A percentile compares a stretch with the other conserved stretches of the same genome.
phyloP scores from a whole-genome alignment of 2,797 vertebrate genomes.

The Periparus ater region DNA sequence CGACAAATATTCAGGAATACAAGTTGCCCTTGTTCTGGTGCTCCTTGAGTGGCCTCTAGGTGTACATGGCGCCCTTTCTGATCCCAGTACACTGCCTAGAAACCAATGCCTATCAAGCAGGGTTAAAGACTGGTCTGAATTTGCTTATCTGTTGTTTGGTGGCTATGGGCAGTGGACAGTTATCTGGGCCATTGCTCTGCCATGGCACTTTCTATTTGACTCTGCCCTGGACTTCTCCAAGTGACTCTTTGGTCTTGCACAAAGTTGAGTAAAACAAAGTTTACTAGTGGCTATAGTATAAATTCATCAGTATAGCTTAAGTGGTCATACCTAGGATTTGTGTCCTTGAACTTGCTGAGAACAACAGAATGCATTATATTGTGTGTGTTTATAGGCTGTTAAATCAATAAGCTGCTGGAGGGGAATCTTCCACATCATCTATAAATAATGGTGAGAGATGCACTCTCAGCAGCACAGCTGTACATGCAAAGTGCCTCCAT shows the following conservation, averaged over 20 bases:
- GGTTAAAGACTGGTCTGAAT: background rate
- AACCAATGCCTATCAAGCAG: background rate
- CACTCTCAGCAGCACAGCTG: background rate
- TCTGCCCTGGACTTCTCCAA: background rate
- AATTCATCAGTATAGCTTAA: background rate
- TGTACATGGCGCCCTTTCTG: background rate
- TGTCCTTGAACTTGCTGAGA: background rate
- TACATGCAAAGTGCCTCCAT: conserved; percentile 35
- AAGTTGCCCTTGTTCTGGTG: background rate
- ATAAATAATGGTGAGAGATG: conserved; percentile 18
- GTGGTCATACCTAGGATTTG: background rate
- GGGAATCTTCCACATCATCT: conserved; percentile 56
- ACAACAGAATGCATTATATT: background rate
- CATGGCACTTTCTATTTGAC: background rate
- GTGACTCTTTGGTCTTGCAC: background rate
- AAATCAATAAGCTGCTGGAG: conserved; percentile 51
- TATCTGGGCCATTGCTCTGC: background rate
- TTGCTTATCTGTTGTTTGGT: background rate
- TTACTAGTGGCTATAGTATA: background rate
- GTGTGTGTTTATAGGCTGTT: background rate
- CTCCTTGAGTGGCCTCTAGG: background rate
- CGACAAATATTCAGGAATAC: background rate
- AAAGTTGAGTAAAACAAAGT: background rate
- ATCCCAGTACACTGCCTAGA: background rate
- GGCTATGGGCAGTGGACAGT: background rate